Evolutionary conservation across 1,140 invertebrate species (phyloP), one percentile per base, ranked within the genome.

Genomic region (Ceratina japonica): DNA sequence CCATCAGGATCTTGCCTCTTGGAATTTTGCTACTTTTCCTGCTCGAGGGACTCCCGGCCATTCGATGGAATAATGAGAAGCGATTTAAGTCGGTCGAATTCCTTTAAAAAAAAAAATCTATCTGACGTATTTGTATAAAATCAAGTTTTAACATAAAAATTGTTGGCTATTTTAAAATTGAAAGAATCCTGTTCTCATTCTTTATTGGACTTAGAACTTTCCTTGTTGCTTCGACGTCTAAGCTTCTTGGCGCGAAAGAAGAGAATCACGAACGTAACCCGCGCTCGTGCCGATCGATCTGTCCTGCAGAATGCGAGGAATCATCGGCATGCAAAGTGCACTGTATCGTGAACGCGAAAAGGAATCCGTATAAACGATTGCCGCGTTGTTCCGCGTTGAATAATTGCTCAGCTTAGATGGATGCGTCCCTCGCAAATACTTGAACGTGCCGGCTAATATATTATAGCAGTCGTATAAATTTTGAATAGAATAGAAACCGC

Each of bases 361-460:
- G 70, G 70, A 73, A 63, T 73, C 58, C 44, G 58, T 24, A 51
- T 62, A 20, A 73, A 73, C 22, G 69, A 58, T 73, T 22, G 71
- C 59, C 15, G 22, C 58, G 71, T 63, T 73, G 56, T 73, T 61
- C 3, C 37, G 4, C 37, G 71, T 62, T 73, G 71, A 73, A 73
- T 62, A 73, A 73, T 73, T 49, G 59, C 37, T 61, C 27, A 70
- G 51, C 22, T 18, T 56, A 56, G 49, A 54, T 20, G 18, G 66
- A 58, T 54, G 51, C 65, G 16, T 3, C 37, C 37, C 49, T 52
- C 44, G 65, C 16, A 31, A 69, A 69, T 27, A 27, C 51, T 63
- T 31, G 62, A 69, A 54, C 49, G 18, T 44, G 31, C 12, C 52
- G 10, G 66, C 66, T 31, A 24, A 68, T 68, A 24, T 27, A 52